A percentile compares a stretch with the other conserved stretches of the same genome.
These are phyloP conservation scores for Etia nguti DNA, from an alignment of 2,113 vertebrate species.

Conservation along the genomic window DNA sequence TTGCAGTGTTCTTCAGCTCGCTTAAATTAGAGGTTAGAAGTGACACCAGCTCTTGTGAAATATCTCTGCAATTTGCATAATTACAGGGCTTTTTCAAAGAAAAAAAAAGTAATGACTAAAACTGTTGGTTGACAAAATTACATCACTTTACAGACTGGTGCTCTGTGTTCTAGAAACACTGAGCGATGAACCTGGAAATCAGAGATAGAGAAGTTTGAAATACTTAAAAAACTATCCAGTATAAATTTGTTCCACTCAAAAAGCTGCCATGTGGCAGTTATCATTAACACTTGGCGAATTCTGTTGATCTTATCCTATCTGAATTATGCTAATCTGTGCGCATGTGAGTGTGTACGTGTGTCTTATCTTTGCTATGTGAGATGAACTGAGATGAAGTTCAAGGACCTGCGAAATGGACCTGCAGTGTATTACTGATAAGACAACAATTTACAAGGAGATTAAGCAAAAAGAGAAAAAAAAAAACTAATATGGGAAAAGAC, in stretches of 20 bases:
- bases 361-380: background rate
- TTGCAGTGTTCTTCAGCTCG: background rate
- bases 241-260: background rate
- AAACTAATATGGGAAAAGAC: background rate
- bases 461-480: background rate
- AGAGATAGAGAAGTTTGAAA: background rate
- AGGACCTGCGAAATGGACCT: slow-evolving; percentile 25
- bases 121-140: background rate
- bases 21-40: background rate
- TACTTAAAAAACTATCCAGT: background rate
- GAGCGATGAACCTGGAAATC: background rate
- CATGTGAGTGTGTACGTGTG: background rate
- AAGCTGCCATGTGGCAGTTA: background rate
- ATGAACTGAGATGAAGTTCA: background rate
- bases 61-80: background rate
- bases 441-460: background rate
- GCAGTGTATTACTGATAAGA: background rate
- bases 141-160: background rate
- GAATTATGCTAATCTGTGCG: background rate
- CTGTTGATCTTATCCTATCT: background rate
- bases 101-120: background rate
- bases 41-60: background rate
- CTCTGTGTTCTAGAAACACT: background rate
- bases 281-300: background rate
- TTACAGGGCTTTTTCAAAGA: background rate